phyloP scores from a whole-genome alignment of 2,113 vertebrate genomes.

The Acinonyx jubatus region DNA sequence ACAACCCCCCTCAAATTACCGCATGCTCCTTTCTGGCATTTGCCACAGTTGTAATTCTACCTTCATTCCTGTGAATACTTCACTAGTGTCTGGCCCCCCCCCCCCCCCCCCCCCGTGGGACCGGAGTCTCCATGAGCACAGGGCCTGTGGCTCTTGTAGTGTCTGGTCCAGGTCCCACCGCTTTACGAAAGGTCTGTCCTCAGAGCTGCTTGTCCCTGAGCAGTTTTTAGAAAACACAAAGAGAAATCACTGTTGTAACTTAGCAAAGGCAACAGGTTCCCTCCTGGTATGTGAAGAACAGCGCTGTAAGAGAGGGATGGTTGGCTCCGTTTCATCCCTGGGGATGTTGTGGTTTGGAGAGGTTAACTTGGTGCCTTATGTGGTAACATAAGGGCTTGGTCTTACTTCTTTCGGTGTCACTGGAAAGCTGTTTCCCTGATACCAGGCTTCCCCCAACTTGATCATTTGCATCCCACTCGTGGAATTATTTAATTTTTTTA shows the following conservation, averaged over 20 bases:
- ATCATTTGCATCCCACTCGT: fast-evolving
- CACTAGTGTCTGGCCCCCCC: neutral
- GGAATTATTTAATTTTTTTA: too few relatives aligned
- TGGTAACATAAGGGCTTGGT: neutral
- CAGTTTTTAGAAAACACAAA: neutral
- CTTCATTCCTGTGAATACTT: neutral
- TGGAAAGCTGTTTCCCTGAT: neutral
- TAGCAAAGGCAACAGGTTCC: neutral
- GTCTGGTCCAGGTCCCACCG: fast-evolving
- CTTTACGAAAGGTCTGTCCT: neutral
- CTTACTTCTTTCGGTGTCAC: neutral
- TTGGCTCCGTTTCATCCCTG: neutral
- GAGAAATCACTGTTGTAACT: neutral
- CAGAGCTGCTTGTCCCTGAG: neutral
- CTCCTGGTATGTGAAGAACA: neutral
- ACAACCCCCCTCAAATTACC: too few relatives aligned
- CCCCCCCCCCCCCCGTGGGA: fast-evolving
- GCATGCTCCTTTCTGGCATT: fast-evolving
- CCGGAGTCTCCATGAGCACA: fast-evolving
- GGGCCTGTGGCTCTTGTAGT: neutral
- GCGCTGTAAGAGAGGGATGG: fast-evolving
- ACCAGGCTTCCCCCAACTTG: neutral
- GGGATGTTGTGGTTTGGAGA: neutral
- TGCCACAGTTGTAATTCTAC: fast-evolving
- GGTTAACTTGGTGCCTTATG: neutral